These are phyloP conservation scores for Parotia lawesii DNA, from an alignment of 2,113 vertebrate species.

Conservation along the genomic window DNA sequence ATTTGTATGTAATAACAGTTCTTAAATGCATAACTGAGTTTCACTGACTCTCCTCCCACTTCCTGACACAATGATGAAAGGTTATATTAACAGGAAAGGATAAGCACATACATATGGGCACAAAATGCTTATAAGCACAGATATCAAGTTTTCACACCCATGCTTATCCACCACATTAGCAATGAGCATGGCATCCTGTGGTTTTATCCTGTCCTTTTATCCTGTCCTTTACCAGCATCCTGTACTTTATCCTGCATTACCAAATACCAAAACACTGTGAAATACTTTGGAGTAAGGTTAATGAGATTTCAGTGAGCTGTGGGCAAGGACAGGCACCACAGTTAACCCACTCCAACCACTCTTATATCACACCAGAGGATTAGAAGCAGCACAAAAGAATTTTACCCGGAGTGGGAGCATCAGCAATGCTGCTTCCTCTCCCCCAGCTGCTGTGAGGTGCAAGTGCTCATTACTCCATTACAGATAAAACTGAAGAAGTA, in stretches of 20 bases:
- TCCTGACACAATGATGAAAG: not conserved
- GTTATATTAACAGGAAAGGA: not conserved
- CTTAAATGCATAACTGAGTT: not conserved
- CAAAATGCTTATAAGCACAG: not conserved
- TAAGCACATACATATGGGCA: not conserved
- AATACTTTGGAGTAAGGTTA: not conserved
- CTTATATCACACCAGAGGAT: not conserved
- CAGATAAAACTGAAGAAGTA: not conserved
- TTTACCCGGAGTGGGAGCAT: not conserved
- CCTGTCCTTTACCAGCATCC: not conserved
- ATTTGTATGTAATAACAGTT: not conserved
- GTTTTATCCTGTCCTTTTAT: not conserved
- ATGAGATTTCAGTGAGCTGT: not conserved
- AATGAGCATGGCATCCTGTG: not conserved
- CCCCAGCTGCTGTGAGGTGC: not conserved
- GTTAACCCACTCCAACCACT: not conserved
- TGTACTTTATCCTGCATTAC: not conserved
- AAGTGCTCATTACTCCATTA: not conserved
- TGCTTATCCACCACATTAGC: not conserved
- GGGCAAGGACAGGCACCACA: not conserved
- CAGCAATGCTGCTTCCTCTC: not conserved
- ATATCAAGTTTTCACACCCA: not conserved
- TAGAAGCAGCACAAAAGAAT: not conserved
- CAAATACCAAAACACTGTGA: not conserved
- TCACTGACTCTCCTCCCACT: not conserved